phyloP scores from a whole-genome alignment of 2,797 vertebrate species.

The Sciaenops ocellatus region DNA sequence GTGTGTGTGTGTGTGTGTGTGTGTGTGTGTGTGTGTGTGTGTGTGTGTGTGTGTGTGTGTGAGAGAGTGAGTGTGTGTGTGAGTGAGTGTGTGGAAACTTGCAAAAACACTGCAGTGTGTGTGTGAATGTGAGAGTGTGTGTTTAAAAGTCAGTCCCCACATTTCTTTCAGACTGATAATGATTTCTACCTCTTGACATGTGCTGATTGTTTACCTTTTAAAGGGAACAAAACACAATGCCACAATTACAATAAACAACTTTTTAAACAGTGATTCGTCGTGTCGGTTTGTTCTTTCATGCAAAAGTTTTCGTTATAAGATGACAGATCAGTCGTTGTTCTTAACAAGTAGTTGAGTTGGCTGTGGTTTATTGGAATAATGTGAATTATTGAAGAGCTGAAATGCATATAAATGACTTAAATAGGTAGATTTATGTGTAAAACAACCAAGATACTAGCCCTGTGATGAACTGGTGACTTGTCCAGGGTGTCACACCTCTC shows the following conservation, averaged over 20 bases:
- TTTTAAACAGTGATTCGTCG: slow-evolving; percentile 60
- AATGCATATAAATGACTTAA: not conserved
- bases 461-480: too few species aligned
- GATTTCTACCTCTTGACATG: slow-evolving; percentile 86
- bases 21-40: slow-evolving; percentile 19
- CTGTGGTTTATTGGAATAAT: not conserved
- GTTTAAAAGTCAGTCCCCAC: slow-evolving; percentile 38
- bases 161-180: slow-evolving; percentile 64
- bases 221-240: slow-evolving; percentile 73
- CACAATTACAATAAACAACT: slow-evolving; percentile 78
- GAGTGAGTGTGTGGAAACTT: slow-evolving; percentile 16
- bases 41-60: not conserved
- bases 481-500: too few species aligned
- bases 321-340: not conserved
- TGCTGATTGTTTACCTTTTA: slow-evolving; percentile 81
- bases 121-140: slow-evolving; percentile 5
- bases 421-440: not conserved
- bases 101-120: not conserved
- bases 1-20: slow-evolving; percentile 4
- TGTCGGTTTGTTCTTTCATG: not conserved
- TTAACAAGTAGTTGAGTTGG: not conserved
- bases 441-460: too few species aligned
- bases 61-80: too few species aligned
- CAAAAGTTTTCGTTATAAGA: not conserved
- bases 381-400: not conserved